Conservation (phyloP, 1,140 invertebrate genomes). For the Liolophura sinensis region DNA sequence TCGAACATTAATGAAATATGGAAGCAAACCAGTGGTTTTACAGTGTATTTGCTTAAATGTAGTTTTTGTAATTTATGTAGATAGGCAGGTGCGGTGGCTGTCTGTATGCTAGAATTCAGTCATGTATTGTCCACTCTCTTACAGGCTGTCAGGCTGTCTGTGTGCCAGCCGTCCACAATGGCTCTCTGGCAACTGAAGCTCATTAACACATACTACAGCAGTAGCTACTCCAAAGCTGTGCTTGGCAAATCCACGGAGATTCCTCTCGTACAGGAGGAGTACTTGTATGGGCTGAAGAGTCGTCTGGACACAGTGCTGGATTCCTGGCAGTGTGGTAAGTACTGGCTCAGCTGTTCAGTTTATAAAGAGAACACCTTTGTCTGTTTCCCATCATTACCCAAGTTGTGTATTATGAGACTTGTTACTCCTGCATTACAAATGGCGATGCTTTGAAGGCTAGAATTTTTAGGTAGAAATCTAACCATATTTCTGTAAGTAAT, state of each 20-base stretch:
- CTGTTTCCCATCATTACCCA: too few relatives aligned
- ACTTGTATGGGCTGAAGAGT: slow-evolving; percentile 34
- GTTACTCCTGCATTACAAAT: too few relatives aligned
- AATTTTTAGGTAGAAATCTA: too few relatives aligned
- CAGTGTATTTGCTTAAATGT: neutral
- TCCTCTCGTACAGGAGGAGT: slow-evolving; percentile 43
- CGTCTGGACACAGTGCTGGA: slow-evolving; percentile 38
- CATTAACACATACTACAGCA: slow-evolving; percentile 38
- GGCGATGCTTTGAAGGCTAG: too few relatives aligned
- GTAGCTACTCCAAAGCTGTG: slow-evolving; percentile 13
- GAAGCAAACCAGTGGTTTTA: neutral
- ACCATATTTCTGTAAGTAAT: too few relatives aligned
- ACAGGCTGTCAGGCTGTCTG: neutral
- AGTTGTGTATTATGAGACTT: too few relatives aligned
- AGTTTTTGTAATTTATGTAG: too few relatives aligned
- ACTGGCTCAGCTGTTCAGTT: neutral
- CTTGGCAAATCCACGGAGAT: slow-evolving; percentile 8
- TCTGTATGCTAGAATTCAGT: neutral
- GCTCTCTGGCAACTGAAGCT: slow-evolving; percentile 46
- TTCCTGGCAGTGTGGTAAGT: slow-evolving; percentile 42
- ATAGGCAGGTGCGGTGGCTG: neutral
- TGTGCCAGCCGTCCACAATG: slow-evolving; percentile 3
- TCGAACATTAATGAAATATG: neutral
- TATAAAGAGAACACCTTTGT: too few relatives aligned
- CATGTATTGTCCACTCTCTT: neutral